phyloP scores from a whole-genome alignment of 2,113 vertebrate species.

The Halcyon malimbica region DNA sequence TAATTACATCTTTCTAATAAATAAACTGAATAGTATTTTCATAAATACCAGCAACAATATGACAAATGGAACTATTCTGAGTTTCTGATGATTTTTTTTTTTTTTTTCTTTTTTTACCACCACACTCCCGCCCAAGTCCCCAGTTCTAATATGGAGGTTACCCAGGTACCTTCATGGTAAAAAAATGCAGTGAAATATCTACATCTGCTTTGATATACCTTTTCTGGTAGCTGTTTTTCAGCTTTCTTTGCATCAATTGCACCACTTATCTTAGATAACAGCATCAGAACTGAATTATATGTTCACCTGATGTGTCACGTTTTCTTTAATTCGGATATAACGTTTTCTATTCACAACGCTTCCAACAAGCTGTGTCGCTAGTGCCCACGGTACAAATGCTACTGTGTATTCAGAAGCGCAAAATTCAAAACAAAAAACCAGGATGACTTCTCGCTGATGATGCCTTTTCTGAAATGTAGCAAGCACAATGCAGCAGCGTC shows the following conservation, averaged over 20 bases:
- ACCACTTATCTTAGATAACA: background rate
- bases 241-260: background rate
- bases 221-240: background rate
- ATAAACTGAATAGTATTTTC: background rate
- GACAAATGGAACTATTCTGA: background rate
- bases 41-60: background rate
- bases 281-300: too few species aligned
- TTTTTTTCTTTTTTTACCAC: background rate
- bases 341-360: background rate
- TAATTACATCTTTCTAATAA: background rate
- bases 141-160: background rate
- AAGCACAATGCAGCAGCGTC: rapidly evolving
- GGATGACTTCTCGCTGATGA: background rate
- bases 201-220: background rate
- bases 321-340: background rate
- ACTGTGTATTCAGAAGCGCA: background rate
- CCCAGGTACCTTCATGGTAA: background rate
- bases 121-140: background rate
- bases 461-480: background rate
- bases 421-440: background rate
- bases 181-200: background rate
- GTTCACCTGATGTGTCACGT: background rate
- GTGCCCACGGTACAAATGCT: background rate
- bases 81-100: background rate
- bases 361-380: background rate